These are phyloP conservation scores for Catonia carolina DNA, from an alignment of 2,888 invertebrate genomes.

Conservation along the genomic window DNA sequence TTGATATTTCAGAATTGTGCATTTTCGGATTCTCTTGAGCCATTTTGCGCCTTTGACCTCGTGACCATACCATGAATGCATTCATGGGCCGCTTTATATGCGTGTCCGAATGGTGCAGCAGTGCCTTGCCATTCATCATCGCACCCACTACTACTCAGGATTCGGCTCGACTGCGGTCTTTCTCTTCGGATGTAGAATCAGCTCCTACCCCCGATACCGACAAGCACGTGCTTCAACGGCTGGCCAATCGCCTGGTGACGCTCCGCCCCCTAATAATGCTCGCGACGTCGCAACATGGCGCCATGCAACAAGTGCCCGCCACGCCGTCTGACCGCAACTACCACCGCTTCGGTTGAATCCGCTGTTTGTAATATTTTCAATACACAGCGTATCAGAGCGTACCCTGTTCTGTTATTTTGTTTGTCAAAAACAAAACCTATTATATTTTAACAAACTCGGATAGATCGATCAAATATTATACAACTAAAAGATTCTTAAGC, in stretches of 20 bases:
- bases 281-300: conserved; percentile 13
- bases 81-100: conserved; percentile 94
- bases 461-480: no score
- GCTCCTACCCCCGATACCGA: neutral
- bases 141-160: neutral
- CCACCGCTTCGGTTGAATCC: no score
- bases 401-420: no score
- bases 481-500: no score
- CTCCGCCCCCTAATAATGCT: conserved; percentile 13
- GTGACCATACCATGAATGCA: conserved; percentile 91
- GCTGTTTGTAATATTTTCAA: no score
- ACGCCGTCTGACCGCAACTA: neutral
- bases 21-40: conserved; percentile 91
- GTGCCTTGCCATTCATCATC: neutral
- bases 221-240: neutral
- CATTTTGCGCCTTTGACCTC: conserved; percentile 84
- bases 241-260: neutral
- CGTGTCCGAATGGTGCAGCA: conserved; percentile 27
- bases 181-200: neutral
- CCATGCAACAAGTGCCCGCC: conserved; percentile 1
- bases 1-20: conserved; percentile 86
- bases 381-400: no score
- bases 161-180: neutral
- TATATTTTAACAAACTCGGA: no score
- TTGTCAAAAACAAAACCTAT: no score